Evolutionary conservation across 2,797 vertebrate genomes (phyloP), one percentile per base, ranked within the genome.

Genomic region (Saxicola maurus): DNA sequence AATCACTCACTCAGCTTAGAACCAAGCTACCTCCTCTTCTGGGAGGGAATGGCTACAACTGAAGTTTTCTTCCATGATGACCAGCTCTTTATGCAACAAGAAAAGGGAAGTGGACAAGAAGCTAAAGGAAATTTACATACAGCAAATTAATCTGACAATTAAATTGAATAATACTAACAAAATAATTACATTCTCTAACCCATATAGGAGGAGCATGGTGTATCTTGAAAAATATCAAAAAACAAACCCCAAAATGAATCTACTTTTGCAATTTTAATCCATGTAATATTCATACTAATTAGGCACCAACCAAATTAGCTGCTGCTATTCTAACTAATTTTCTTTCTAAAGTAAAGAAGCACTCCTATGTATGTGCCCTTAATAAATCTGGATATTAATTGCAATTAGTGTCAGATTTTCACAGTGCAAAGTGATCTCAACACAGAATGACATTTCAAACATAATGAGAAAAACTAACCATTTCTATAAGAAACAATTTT

Each of bases 331-430:
- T 77, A 83, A 78, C 37, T 24, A 28, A 62, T 89, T 82, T 87
- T 89, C 38, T 6, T 82, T 82, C 73, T 30, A 6, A 87, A 87
- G 49, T 37, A 57, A 85, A 71, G n/a, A 27, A 87, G 46, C 64
- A 57, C 31, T 73, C 43, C 60, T 81, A 75, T 11, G 38, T 60
- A 81, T 48, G 19, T 17, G 35, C 62, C 42, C 20, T 76, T 89
- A 94, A 94, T 86, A 90, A 78, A 87, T 55, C 87, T 28, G 31
- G 45, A 31, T 46, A 91, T 90, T 90, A 94, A 62, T 53, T 91
- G 73, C 48, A 87, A 79, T 94, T 86, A 90, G 61, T 59, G 74
- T 75, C 57, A 89, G 57, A 48, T 68, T 88, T 83, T 92, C 78
- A 65, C 42, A 86, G 56, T 40, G 51, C 37, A 48, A 85, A 88